Evolutionary conservation across 1,140 invertebrate species (phyloP), one percentile per base, ranked within the genome.

Genomic region (Drosophila repletoides): DNA sequence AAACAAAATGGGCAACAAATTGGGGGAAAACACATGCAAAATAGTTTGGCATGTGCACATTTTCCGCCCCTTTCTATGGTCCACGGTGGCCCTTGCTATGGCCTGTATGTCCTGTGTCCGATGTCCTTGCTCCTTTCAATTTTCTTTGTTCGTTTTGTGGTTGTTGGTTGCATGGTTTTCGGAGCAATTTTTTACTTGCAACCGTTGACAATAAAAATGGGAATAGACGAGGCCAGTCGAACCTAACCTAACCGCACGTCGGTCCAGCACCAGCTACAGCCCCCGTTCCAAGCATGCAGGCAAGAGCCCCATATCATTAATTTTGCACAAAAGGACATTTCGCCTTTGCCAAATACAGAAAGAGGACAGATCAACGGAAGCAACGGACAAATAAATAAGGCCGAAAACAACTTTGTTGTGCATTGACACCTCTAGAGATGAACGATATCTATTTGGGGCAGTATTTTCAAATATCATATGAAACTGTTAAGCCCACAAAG

Each of bases 161-260:
- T 68, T 77, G 56, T 73, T 53, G 71, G 63, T 67, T 43, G 55
- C 59, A 46, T 63, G 70, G 58, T 56, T 69, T 80, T 59, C 40
- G 55, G 72, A 67, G 22, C 48, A 61, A 59, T 65, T 77, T 77
- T 77, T 77, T 73, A 70, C 73, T 77, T 71, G 76, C 51, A 53
- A 53, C 45, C 69, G 69, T 73, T 81, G 77, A 81, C 79, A 81
- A 81, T 81, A 81, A 81, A 84, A 81, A 81, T 70, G 74, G 73
- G 59, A 84, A 81, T 74, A 74, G 70, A 60, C 45, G 75, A 64
- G 53, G 51, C 58, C 34, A 59, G 36, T 38, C 46, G 43, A 58
- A 15, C 12, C 21, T 24, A 45, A 46, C 48, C 65, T 28, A 64
- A 76, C 71, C 45, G 51, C 64, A 60, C 49, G 33, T 36, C 56